Evolutionary conservation across 2,113 vertebrate genomes (phyloP).

Genomic region (Acrocephalus kingi): DNA sequence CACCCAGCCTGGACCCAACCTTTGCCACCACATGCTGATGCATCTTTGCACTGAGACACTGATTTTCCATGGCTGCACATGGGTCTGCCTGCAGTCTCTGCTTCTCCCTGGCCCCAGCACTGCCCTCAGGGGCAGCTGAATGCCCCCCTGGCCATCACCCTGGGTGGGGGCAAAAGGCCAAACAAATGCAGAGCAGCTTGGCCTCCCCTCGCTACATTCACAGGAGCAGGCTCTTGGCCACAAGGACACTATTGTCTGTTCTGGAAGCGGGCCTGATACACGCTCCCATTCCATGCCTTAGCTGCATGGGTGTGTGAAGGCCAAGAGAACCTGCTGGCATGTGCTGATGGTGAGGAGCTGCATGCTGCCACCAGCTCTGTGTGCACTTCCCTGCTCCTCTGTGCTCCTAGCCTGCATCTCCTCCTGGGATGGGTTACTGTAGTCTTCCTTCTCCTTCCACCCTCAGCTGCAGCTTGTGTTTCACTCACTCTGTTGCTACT

Average conservation of each 20-base stretch:
- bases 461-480: neutral
- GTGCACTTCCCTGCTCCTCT: neutral
- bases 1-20: neutral
- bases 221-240: neutral
- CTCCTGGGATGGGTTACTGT: neutral
- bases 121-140: neutral
- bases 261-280: neutral
- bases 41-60: neutral
- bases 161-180: neutral
- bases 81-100: neutral
- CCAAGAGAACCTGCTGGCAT: neutral
- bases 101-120: fast-evolving
- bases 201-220: fast-evolving
- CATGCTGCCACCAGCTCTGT: fast-evolving
- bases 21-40: neutral
- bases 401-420: neutral
- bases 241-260: neutral
- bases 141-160: neutral
- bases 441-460: neutral
- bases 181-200: neutral
- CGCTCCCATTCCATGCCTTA: neutral
- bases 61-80: fast-evolving
- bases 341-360: neutral
- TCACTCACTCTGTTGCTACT: neutral
- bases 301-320: neutral